Percentiles rank a stretch among this genome's conserved stretches.
These are phyloP conservation scores for Homarus gammarus DNA, from an alignment of 2,888 invertebrate species.

Conservation along the genomic window DNA sequence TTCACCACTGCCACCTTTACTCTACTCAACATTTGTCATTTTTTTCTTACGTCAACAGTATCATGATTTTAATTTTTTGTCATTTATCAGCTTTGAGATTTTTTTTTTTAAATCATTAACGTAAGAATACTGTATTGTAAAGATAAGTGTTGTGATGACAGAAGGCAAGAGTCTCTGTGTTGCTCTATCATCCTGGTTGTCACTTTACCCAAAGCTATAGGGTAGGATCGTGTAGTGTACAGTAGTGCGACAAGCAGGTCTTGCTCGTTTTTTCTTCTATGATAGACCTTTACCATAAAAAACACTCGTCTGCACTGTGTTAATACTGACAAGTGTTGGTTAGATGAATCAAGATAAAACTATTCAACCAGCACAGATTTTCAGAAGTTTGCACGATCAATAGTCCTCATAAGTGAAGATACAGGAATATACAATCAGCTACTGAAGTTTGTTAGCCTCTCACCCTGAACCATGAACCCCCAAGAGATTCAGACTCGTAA, in stretches of 20 bases:
- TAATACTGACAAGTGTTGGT: no score
- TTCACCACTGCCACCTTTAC: neutral
- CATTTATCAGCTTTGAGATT: no score
- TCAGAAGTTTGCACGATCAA: neutral
- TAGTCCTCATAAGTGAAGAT: no score
- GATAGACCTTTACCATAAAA: neutral
- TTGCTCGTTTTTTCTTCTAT: slow-evolving; percentile 9
- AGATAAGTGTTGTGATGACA: neutral
- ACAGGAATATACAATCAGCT: no score
- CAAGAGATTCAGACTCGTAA: no score
- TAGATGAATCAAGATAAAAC: no score
- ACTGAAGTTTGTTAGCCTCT: no score
- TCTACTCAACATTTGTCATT: neutral
- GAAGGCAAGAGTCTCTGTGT: neutral
- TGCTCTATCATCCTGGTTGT: slow-evolving; percentile 4
- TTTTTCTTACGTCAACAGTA: neutral
- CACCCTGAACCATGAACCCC: no score
- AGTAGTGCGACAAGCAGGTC: slow-evolving; percentile 34
- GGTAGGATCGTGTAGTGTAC: neutral
- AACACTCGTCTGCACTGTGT: no score
- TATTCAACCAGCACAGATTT: no score
- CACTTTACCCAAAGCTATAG: neutral
- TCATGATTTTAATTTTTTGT: neutral
- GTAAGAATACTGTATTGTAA: neutral
- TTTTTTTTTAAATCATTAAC: no score